Evolutionary conservation across 2,888 invertebrate genomes (phyloP).

Genomic region (Drosophila prolongata): DNA sequence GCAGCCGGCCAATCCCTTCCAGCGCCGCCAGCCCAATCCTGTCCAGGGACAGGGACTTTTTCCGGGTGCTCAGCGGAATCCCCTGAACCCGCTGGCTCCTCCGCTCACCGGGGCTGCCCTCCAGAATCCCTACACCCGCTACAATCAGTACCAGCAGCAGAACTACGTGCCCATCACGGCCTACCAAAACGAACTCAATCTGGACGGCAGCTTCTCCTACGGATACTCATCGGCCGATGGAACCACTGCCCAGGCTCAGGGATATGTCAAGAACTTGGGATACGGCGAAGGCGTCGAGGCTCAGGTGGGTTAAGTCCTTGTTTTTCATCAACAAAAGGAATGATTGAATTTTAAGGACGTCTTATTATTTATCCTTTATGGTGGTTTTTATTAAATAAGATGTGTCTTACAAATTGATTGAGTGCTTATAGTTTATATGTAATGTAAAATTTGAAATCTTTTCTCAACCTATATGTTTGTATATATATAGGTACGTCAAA

Average conservation of each 20-base stretch:
- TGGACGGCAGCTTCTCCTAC: slow-evolving; percentile 84
- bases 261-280: slow-evolving; percentile 89
- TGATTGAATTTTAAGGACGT: no score
- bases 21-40: slow-evolving; percentile 31
- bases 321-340: no score
- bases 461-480: no score
- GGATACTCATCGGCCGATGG: slow-evolving; percentile 92
- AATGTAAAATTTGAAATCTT: no score
- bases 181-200: slow-evolving; percentile 84
- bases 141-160: slow-evolving; percentile 79
- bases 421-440: no score
- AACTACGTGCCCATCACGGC: slow-evolving; percentile 84
- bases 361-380: no score
- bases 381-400: no score
- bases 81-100: slow-evolving; percentile 49
- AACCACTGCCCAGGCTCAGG: slow-evolving; percentile 91
- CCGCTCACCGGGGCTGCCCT: slow-evolving; percentile 41
- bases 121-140: slow-evolving; percentile 77
- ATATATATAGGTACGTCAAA: no score
- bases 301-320: slow-evolving; percentile 76
- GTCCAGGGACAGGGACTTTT: slow-evolving; percentile 62
- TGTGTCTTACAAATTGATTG: no score
- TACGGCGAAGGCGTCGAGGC: slow-evolving; percentile 88
- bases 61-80: slow-evolving; percentile 49
- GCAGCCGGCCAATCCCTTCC: slow-evolving; percentile 57